Conservation (phyloP, 2,888 invertebrate species). For the Eubasilissa splendida region DNA sequence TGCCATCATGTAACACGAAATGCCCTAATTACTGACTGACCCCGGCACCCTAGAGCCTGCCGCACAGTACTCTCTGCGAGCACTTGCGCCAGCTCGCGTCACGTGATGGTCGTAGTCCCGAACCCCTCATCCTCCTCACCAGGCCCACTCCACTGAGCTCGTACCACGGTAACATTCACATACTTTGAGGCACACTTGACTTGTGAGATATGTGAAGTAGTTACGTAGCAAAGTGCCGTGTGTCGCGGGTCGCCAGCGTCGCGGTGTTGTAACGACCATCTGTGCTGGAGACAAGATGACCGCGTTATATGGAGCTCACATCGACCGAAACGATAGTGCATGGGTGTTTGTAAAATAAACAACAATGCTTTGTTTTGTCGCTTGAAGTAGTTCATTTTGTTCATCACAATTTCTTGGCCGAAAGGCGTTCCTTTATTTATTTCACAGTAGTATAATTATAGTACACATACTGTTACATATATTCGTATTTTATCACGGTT, state of each 20-base stretch:
- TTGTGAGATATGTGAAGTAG: too few species aligned
- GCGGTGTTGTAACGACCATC: too few species aligned
- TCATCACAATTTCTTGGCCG: not conserved
- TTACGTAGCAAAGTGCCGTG: too few species aligned
- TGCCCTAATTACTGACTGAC: conserved; percentile 27
- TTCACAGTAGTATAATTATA: too few species aligned
- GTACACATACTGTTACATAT: too few species aligned
- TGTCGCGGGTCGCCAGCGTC: too few species aligned
- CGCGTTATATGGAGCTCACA: conserved; percentile 37
- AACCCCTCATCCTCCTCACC: not conserved
- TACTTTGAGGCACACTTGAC: too few species aligned
- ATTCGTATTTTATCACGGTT: too few species aligned
- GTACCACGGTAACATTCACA: too few species aligned
- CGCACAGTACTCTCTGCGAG: conserved; percentile 13
- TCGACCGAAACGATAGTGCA: conserved; percentile 56
- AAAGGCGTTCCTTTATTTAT: not conserved
- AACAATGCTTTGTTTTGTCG: conserved; percentile 42
- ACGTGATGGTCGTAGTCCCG: not conserved
- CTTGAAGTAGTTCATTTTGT: conserved; percentile 42
- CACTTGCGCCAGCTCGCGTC: conserved; percentile 24
- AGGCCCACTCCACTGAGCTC: not conserved
- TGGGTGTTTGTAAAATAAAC: conserved; percentile 44
- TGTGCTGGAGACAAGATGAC: not conserved
- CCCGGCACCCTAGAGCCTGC: conserved; percentile 11
- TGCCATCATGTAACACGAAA: conserved; percentile 51